Percentiles rank a stretch among this genome's conserved stretches.
phyloP scores from a whole-genome alignment of 2,888 invertebrate genomes.

The Acanthosoma haemorrhoidale region DNA sequence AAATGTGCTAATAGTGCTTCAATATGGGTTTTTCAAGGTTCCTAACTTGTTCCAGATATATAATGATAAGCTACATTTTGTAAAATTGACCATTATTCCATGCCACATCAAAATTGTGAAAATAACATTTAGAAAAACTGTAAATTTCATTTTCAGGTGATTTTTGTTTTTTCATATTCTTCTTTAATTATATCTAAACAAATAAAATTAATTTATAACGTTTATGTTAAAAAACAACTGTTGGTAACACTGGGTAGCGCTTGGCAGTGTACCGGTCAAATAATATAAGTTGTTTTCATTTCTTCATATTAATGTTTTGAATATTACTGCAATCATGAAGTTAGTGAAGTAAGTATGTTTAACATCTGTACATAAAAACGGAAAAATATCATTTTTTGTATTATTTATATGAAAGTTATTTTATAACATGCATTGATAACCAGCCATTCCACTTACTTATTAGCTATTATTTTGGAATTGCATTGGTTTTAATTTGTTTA shows the following conservation, averaged over 20 bases:
- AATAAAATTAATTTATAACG: no score
- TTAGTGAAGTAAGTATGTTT: slow-evolving; percentile 36
- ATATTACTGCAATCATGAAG: slow-evolving; percentile 31
- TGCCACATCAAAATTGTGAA: not conserved
- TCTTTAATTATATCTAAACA: no score
- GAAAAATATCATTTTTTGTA: no score
- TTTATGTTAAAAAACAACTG: not conserved
- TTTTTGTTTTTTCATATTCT: no score
- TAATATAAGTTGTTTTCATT: not conserved
- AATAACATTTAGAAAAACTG: not conserved
- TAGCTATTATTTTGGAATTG: not conserved
- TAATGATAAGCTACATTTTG: no score
- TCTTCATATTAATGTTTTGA: not conserved
- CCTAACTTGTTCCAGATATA: no score
- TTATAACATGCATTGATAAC: not conserved
- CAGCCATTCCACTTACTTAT: not conserved
- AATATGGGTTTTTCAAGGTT: no score
- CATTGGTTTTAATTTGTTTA: not conserved
- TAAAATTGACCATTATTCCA: not conserved
- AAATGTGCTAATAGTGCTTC: no score
- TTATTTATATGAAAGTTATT: not conserved
- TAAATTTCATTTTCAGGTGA: no score
- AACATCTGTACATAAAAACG: not conserved
- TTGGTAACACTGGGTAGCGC: not conserved
- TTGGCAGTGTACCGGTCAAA: not conserved